Evolutionary conservation across 2,888 invertebrate genomes (phyloP), one percentile per base, ranked within the genome.

Genomic region (Prostheceraeus crozeri): DNA sequence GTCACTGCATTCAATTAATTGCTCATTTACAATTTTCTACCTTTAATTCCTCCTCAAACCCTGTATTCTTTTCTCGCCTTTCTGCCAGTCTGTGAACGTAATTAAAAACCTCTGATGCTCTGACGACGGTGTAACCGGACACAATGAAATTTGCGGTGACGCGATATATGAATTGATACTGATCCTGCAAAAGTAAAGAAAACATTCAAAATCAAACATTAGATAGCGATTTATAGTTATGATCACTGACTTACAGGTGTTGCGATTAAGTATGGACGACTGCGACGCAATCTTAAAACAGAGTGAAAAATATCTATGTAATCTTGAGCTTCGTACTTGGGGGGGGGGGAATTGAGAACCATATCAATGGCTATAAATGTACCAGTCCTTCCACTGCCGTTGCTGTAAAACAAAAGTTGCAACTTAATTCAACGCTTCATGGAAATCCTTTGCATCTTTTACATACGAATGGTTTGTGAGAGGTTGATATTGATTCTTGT

Each of bases 161-260:
- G 72, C 94, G 93, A 77, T 96, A 98, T 40, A 96, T 84, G 77
- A 96, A 93, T 79, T 89, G 89, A 78, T 94, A 93, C 79, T 96
- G 96, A 67, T 90, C 90, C 89, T 89, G n/a, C n/a, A n/a, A n/a
- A n/a, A n/a, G n/a, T n/a, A n/a, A n/a, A n/a, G n/a, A n/a, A n/a
- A n/a, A n/a, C n/a, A n/a, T n/a, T n/a, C n/a, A n/a, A n/a, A n/a
- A n/a, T n/a, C n/a, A n/a, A n/a, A n/a, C n/a, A n/a, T n/a, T n/a
- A n/a, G n/a, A n/a, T n/a, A n/a, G n/a, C n/a, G n/a, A n/a, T n/a
- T n/a, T n/a, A n/a, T n/a, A n/a, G n/a, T n/a, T n/a, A n/a, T n/a
- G n/a, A n/a, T n/a, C n/a, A n/a, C n/a, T n/a, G n/a, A n/a, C n/a
- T n/a, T n/a, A n/a, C n/a, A n/a, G n/a, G 75, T 4, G 71, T 86